Base-by-base conservation (phyloP, 2,888 invertebrate species). In the Campoletis raptor region DNA sequence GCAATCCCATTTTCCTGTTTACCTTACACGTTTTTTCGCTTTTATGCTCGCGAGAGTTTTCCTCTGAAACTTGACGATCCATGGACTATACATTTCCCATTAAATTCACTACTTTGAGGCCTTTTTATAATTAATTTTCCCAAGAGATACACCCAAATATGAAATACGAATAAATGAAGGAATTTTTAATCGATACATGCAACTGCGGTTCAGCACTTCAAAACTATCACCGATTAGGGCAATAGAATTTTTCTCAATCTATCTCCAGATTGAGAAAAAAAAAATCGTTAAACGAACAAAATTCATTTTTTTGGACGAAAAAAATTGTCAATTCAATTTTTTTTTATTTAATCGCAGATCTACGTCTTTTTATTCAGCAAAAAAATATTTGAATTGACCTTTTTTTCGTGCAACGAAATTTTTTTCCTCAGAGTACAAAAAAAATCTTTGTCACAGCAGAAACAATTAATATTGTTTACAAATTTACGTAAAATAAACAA, bases 1-100 rank as follows among this genome's bases (percentile, higher is more conserved):
- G 86, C 74, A 86, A 84, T 86, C 72, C 83, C 69, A 84, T 86
- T 84, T 86, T 81, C 81, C 81, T 69, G 84, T 86, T 81, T 81
- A 78, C 84, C 69, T 57, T 36, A 37, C 30, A 61, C 73, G 69
- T 81, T 81, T 69, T 86, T 57, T 45, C 70, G 9, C 45, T 45
- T 48, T 12, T 36, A 18, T 24, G 15, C 72, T 72, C 48, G 21
- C 15, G 64, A 52, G 40, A 64, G 48, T 52, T 36, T 40, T 48
- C 21, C 70, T 57, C 45, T 30, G 79, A 48, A 36, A 37, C 57
- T 12, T 12, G 61, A n/a, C 40, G 24, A 42, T 70, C 24, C 30
- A 30, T 30, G 30, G 2, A 30, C 30, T 21, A 45, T n/a, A 36
- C 36, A 70, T 54, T 12, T 36, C 52, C n/a, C 37, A 40, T 80